Evolutionary conservation across 2,888 invertebrate species (phyloP), one percentile per base, ranked within the genome.

Genomic region (Rhingia campestris): DNA sequence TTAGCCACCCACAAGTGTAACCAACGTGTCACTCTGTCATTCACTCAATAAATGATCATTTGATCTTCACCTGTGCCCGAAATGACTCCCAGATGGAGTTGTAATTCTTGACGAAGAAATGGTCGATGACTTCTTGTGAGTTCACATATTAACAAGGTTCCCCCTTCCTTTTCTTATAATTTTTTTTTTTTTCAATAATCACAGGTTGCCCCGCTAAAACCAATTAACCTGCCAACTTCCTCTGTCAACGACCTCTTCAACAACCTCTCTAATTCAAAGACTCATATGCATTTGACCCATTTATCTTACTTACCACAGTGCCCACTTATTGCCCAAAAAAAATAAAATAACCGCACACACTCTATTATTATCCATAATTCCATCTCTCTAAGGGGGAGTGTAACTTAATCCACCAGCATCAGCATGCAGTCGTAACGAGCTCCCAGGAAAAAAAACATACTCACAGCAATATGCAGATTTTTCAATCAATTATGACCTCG

Each of bases 391-490:
- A 22, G 56, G 45, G 51, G 73, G 74, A 33, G 66, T 30, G 63
- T 58, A 74, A 66, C 53, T 32, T 58, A 53, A 67, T 67, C 75
- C 75, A 37, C 67, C 59, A 56, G 74, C 74, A 53, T 67, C 75
- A 66, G 74, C 74, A 75, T 75, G 64, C 39, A 37, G 53, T 49
- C 53, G 35, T 14, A 49, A 30, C 9, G 32, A 45, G 9, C 69
- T 72, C 67, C 73, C 30, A 56, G n/a, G n/a, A 72, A 74, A 58
- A 22, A 22, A 2, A 22, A 22, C 22, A 22, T 22, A 47, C 64
- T 64, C 64, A 81, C 70, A 81, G 72, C 64, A 58, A 72, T 72
- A 66, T 72, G 72, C 76, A 76, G 76, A 81, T 76, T 72, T 51
- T 59, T 22, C 22, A 22, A 63, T 77, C 77, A 74, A 82, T 79